Conservation (phyloP, 2,888 invertebrate species). For the Drosophila conformis region DNA sequence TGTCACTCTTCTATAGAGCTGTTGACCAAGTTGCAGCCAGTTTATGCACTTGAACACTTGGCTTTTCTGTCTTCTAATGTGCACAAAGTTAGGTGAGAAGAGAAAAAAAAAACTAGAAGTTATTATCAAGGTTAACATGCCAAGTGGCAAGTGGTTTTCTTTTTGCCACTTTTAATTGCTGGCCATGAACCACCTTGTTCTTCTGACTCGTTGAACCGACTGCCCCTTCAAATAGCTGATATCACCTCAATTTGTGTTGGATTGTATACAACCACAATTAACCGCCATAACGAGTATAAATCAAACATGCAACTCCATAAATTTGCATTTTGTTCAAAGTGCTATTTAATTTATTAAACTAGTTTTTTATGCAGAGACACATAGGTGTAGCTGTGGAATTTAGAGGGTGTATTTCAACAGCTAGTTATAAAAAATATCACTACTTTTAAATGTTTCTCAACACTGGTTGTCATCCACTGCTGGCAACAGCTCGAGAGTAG, state of each 20-base stretch:
- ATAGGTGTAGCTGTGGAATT: slow-evolving; percentile 11
- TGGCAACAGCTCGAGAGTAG: neutral
- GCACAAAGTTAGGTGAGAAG: neutral
- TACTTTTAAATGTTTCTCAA: neutral
- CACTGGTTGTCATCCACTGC: neutral
- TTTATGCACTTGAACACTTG: slow-evolving; percentile 69
- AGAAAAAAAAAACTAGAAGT: slow-evolving; percentile 39
- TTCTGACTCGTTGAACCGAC: slow-evolving; percentile 36
- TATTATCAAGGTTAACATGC: slow-evolving; percentile 74
- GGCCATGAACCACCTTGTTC: slow-evolving; percentile 59
- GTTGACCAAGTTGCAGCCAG: slow-evolving; percentile 67
- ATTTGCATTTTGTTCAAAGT: slow-evolving; percentile 29
- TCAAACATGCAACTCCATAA: slow-evolving; percentile 22
- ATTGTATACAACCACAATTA: slow-evolving; percentile 13
- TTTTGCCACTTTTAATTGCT: slow-evolving; percentile 59
- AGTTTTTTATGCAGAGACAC: slow-evolving; percentile 14
- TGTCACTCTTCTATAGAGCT: slow-evolving; percentile 54
- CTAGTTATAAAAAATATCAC: neutral
- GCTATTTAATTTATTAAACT: slow-evolving; percentile 10
- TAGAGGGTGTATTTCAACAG: neutral
- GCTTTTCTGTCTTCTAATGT: slow-evolving; percentile 36
- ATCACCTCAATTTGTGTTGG: slow-evolving; percentile 28
- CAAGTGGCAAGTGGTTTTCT: slow-evolving; percentile 61
- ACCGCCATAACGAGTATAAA: slow-evolving; percentile 28
- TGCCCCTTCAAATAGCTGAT: slow-evolving; percentile 12